Base-by-base conservation (phyloP, 2,113 vertebrate species). In the Nycticebus coucang region DNA sequence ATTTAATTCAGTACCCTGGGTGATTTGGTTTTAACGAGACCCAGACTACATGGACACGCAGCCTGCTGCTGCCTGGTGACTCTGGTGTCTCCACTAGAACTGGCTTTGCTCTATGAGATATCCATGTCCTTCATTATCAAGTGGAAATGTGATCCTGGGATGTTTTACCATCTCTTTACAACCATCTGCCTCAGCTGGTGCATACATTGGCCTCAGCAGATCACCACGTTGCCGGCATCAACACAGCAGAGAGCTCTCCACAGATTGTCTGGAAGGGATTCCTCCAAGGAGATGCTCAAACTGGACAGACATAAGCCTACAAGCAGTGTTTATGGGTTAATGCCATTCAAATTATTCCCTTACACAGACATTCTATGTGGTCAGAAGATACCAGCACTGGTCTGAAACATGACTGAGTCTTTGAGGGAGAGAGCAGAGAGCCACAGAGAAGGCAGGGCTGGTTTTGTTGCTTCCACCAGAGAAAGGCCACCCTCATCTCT, bases 301-400 rank as follows among this genome's bases (percentile, higher is more conserved):
- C 5, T 9, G 5, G 30, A 55, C 21, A 33, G 9, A 33, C 7
- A 4, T 12, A 2, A 30, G 2, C 18, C n/a, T 59, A 4, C 5
- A 1, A 13, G 60, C 33, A 17, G 24, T 33, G 33, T 3, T 30
- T n/a, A 12, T 9, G 22, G 18, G 5, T 4, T 7, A 28, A 0
- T 30, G 50, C n/a, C 19, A 37, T 22, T 60, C 64, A 28, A 50
- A 33, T 26, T 15, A 50, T 24, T 33, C 18, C 24, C 14, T 7
- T 30, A 15, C 14, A 12, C 3, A 18, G 71, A 69, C 0, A 8
- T 30, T 7, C 10, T 26, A 4, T 15, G 0, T 26, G 14, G 7
- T 28, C 55, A 33, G 26, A 37, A 33, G 26, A 59, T 60, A 71
- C 15, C 0, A 5, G 1, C n/a, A 17, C 59, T 11, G 17, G 57